phyloP scores from a whole-genome alignment of 1,140 invertebrate species.

The Helicorthomorpha holstii region DNA sequence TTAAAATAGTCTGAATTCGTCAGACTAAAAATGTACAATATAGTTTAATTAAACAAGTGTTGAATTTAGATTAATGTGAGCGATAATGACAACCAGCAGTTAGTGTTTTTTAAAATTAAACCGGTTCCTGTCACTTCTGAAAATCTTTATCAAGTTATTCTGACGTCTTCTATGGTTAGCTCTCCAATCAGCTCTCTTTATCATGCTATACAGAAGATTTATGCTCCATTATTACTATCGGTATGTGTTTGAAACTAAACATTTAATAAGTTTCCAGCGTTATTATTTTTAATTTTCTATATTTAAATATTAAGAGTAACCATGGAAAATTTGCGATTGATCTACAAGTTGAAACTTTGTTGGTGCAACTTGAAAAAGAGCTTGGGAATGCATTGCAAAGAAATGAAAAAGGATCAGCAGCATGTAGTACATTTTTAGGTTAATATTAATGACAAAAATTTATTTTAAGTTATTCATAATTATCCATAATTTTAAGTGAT shows the following conservation, averaged over 20 bases:
- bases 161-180: slow-evolving; percentile 36
- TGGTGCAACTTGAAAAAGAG: neutral
- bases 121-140: slow-evolving; percentile 35
- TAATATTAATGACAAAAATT: too few relatives aligned
- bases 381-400: neutral
- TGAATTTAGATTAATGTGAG: slow-evolving; percentile 20
- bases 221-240: slow-evolving; percentile 28
- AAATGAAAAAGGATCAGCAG: neutral
- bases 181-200: slow-evolving; percentile 36
- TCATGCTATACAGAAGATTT: slow-evolving; percentile 34
- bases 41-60: neutral
- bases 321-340: neutral
- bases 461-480: too few relatives aligned
- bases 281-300: neutral
- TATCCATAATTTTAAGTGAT: too few relatives aligned
- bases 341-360: too few relatives aligned
- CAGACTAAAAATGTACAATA: neutral
- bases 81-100: slow-evolving; percentile 22
- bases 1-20: neutral
- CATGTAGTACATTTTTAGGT: too few relatives aligned
- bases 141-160: slow-evolving; percentile 32
- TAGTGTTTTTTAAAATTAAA: slow-evolving; percentile 37
- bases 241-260: slow-evolving; percentile 13
- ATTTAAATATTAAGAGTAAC: neutral
- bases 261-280: too few relatives aligned